Conservation (phyloP, 2,888 invertebrate species). For the Drosophila anceps region DNA sequence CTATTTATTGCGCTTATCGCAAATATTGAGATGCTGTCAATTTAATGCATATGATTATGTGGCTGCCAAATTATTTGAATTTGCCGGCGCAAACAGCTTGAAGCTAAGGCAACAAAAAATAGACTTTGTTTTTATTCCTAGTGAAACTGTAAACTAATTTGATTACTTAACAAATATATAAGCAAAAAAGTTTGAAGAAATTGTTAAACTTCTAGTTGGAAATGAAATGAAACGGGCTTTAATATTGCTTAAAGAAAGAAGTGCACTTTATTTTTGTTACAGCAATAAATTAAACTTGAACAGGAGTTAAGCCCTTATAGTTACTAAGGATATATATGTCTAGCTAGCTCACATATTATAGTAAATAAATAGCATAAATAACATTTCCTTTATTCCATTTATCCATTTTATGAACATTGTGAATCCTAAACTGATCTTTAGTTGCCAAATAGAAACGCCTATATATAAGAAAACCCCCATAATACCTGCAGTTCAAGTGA, state of each 20-base stretch:
- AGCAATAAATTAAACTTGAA: no score
- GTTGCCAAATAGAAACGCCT: no score
- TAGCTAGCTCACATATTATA: no score
- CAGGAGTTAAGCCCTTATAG: no score
- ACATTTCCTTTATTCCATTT: no score
- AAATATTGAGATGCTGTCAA: background rate
- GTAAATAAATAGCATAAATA: no score
- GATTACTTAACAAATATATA: background rate
- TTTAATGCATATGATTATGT: background rate
- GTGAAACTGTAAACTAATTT: background rate
- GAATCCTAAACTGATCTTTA: no score
- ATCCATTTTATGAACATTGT: no score
- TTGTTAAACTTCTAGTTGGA: background rate
- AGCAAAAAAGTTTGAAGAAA: background rate
- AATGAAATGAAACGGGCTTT: background rate
- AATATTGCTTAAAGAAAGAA: background rate
- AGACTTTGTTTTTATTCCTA: background rate
- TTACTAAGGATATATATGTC: no score
- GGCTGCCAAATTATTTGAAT: background rate
- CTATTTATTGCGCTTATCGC: slow-evolving; percentile 4
- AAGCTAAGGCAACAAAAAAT: background rate
- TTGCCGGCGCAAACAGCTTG: background rate
- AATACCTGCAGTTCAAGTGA: no score
- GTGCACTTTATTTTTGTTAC: background rate
- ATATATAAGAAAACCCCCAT: no score